These are phyloP conservation scores for Dascillus cervinus DNA, from an alignment of 2,888 invertebrate species.

Conservation along the genomic window DNA sequence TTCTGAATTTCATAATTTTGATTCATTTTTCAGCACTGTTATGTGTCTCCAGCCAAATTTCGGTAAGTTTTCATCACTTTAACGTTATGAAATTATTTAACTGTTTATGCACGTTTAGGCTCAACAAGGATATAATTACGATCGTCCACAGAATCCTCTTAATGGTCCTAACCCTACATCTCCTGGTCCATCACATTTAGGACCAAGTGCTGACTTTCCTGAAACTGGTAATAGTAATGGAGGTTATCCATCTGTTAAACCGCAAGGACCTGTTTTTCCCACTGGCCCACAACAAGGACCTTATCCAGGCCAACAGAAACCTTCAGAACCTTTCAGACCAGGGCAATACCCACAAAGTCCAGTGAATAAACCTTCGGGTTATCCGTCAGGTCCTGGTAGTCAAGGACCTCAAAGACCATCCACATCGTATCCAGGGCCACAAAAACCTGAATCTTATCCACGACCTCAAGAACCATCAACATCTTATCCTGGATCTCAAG, in stretches of 20 bases:
- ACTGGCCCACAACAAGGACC: too few relatives aligned
- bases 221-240: too few relatives aligned
- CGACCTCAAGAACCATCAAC: constrained; percentile 26
- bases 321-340: not conserved
- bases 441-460: constrained; percentile 21
- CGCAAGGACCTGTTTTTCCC: not conserved
- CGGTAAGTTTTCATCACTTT: too few relatives aligned
- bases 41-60: too few relatives aligned
- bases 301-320: not conserved
- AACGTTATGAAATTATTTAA: too few relatives aligned
- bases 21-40: too few relatives aligned
- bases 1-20: too few relatives aligned
- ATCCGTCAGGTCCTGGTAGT: constrained; percentile 3
- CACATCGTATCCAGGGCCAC: constrained; percentile 9
- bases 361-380: constrained; percentile 14
- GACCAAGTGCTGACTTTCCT: too few relatives aligned
- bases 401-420: constrained; percentile 4
- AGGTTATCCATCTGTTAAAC: not conserved
- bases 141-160: constrained; percentile 58
- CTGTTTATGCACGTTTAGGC: too few relatives aligned
- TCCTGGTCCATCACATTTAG: too few relatives aligned
- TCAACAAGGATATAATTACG: constrained; percentile 71
- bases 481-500: constrained; percentile 22
- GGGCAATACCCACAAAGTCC: not conserved
- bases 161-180: too few relatives aligned